phyloP scores from a whole-genome alignment of 1,140 invertebrate genomes.

The Heliconius eleuchia region DNA sequence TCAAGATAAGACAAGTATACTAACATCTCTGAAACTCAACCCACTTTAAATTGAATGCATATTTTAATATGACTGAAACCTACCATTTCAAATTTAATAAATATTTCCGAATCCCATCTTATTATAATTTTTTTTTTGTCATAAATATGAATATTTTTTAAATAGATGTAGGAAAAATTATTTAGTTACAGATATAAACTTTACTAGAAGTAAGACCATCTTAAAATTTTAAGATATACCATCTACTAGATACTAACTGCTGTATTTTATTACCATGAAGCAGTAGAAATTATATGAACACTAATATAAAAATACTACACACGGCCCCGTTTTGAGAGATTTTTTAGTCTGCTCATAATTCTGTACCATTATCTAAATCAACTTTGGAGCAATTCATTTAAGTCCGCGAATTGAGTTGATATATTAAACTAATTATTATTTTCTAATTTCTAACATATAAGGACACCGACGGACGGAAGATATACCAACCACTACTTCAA shows the following conservation, averaged over 20 bases:
- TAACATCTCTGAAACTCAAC: too few species aligned
- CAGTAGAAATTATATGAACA: too few species aligned
- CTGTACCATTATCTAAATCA: neutral
- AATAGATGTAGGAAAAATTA: neutral
- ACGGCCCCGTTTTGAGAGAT: neutral
- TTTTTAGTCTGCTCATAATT: neutral
- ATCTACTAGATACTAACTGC: neutral
- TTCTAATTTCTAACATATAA: neutral
- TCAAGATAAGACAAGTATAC: too few species aligned
- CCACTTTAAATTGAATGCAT: too few species aligned
- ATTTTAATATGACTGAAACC: too few species aligned
- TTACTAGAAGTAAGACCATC: neutral
- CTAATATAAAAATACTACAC: neutral
- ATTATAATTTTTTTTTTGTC: neutral
- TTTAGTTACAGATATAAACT: neutral
- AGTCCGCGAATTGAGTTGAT: neutral
- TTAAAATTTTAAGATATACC: neutral
- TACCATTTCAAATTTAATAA: too few species aligned
- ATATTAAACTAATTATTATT: neutral
- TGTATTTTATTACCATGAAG: too few species aligned
- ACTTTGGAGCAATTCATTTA: neutral
- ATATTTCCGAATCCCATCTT: too few species aligned
- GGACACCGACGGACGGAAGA: slow-evolving; percentile 33
- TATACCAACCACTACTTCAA: slow-evolving; percentile 24
- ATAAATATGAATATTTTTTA: neutral